Percentiles rank a stretch among this genome's conserved stretches.
Evolutionary conservation across 2,888 invertebrate genomes (phyloP).

Genomic region (Orchestes rusci): DNA sequence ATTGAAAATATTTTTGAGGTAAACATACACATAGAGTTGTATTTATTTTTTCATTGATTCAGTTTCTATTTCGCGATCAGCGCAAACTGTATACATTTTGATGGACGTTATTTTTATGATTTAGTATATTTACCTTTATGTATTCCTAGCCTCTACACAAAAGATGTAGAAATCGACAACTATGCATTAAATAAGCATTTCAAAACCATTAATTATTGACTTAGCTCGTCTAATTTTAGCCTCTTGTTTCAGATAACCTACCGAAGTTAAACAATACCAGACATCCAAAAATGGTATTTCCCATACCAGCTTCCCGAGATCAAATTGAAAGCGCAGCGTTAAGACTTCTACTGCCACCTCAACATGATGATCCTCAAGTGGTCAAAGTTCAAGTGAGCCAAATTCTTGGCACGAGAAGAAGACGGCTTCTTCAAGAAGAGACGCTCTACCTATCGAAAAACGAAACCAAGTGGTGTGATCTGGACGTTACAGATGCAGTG

Average conservation of each 20-base stretch:
- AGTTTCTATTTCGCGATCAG: too few species aligned
- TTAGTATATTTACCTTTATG: too few species aligned
- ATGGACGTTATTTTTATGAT: too few species aligned
- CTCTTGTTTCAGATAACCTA: slow-evolving; percentile 38
- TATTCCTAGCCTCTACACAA: too few species aligned
- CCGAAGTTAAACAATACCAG: slow-evolving; percentile 31
- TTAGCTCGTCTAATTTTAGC: too few species aligned
- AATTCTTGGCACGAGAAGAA: slow-evolving; percentile 41
- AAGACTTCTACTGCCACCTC: slow-evolving; percentile 41
- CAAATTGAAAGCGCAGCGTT: slow-evolving; percentile 46
- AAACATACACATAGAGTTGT: too few species aligned
- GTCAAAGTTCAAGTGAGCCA: slow-evolving; percentile 39
- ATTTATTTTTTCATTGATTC: too few species aligned
- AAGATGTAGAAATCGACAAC: too few species aligned
- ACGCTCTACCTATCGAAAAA: slow-evolving; percentile 38
- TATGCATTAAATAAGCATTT: too few species aligned
- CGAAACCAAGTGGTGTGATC: slow-evolving; percentile 52
- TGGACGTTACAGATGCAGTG: slow-evolving; percentile 52
- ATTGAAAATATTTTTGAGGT: slow-evolving; percentile 16
- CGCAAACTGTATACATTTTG: too few species aligned
- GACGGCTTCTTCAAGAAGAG: slow-evolving; percentile 40
- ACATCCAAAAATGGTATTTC: slow-evolving; percentile 34
- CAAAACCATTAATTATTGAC: too few species aligned
- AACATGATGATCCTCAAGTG: slow-evolving; percentile 26
- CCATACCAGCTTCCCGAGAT: slow-evolving; percentile 20